Percentiles rank a stretch among this genome's conserved stretches.
Conservation (phyloP, 2,888 invertebrate species). For the Pardosa pseudoannulata region DNA sequence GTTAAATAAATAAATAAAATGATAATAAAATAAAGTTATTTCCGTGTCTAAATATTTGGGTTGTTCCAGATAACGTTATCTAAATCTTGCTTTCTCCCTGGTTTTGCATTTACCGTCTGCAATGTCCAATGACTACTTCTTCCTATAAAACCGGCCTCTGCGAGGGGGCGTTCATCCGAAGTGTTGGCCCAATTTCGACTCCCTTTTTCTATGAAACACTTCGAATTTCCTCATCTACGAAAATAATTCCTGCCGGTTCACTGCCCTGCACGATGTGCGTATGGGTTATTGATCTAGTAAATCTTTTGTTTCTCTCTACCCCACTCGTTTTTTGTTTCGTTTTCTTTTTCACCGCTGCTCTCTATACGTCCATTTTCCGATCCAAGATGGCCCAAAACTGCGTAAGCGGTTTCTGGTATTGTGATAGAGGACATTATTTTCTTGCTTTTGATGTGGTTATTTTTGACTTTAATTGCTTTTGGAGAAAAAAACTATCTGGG, state of each 20-base stretch:
- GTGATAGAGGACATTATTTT: not conserved
- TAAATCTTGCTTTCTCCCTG: no score
- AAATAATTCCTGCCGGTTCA: constrained; percentile 45
- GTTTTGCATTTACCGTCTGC: no score
- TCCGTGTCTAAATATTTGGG: no score
- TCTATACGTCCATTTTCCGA: not conserved
- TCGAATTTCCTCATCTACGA: constrained; percentile 17
- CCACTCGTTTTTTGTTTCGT: not conserved
- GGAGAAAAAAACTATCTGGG: not conserved
- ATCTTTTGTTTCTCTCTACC: constrained; percentile 1
- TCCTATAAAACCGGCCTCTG: not conserved
- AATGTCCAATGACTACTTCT: no score
- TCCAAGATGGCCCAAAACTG: not conserved
- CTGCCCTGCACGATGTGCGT: not conserved
- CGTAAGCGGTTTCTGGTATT: no score
- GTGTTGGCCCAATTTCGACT: constrained; percentile 40
- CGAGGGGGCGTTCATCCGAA: constrained; percentile 62
- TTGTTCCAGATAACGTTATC: no score
- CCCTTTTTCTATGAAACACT: not conserved
- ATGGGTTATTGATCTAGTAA: constrained; percentile 28
- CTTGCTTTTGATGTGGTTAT: not conserved
- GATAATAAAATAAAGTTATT: no score
- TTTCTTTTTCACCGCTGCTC: no score
- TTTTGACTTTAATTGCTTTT: not conserved
- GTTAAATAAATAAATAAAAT: no score